phyloP scores from a whole-genome alignment of 2,113 vertebrate genomes.

The Cyanistes caeruleus region DNA sequence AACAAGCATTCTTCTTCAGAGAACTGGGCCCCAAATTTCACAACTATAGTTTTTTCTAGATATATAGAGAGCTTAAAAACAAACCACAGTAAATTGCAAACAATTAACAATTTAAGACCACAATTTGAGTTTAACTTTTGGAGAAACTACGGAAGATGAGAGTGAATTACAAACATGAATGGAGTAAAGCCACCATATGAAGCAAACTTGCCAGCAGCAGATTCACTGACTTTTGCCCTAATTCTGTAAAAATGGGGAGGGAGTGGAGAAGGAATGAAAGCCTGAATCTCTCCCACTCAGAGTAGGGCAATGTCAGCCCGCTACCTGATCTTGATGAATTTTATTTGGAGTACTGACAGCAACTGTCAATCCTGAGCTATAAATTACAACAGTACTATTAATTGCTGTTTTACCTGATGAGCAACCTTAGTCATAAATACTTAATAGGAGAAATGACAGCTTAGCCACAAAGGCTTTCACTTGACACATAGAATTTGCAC shows the following conservation, averaged over 20 bases:
- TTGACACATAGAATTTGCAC: neutral
- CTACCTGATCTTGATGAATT: neutral
- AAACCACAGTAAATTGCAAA: neutral
- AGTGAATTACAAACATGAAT: neutral
- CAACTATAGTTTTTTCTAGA: neutral
- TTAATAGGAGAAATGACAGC: neutral
- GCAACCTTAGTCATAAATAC: neutral
- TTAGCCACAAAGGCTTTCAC: neutral
- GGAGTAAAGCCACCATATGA: neutral
- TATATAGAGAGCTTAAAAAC: neutral
- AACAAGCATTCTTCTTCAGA: neutral
- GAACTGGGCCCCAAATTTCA: neutral
- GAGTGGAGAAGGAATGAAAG: neutral
- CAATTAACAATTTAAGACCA: neutral
- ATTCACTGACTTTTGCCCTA: neutral
- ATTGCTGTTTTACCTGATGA: neutral
- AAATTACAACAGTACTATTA: neutral
- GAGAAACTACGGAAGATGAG: neutral
- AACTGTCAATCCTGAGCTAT: neutral
- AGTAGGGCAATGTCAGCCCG: conserved; percentile 9
- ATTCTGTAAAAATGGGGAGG: neutral
- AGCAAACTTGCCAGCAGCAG: neutral
- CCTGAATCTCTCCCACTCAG: conserved; percentile 31
- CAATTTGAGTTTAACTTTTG: neutral
- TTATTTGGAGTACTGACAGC: neutral